phyloP scores from a whole-genome alignment of 2,113 vertebrate genomes.

The Carollia perspicillata region DNA sequence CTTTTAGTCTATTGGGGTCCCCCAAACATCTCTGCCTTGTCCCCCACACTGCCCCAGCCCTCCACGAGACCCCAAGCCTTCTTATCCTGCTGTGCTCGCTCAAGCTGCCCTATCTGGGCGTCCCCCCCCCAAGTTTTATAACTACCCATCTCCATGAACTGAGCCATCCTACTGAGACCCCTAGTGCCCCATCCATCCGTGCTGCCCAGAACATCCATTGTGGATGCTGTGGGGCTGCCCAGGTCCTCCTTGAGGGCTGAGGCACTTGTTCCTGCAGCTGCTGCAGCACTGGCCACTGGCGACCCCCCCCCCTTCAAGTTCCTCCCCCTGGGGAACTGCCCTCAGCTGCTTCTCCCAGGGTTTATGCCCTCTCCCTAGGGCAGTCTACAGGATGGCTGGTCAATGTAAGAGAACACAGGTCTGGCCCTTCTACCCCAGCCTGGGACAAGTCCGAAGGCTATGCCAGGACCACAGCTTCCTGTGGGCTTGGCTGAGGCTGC shows the following conservation, averaged over 20 bases:
- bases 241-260: neutral
- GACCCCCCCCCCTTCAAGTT: neutral
- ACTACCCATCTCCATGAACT: neutral
- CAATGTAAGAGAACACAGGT: neutral
- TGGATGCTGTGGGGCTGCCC: neutral
- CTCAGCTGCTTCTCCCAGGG: neutral
- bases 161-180: neutral
- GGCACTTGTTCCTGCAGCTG: neutral
- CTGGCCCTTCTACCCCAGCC: neutral
- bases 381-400: neutral
- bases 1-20: neutral
- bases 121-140: neutral
- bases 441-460: neutral
- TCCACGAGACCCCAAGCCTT: neutral
- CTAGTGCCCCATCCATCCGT: accelerated
- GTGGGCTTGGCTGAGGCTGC: neutral
- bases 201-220: neutral
- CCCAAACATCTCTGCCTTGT: neutral
- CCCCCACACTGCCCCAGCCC: neutral
- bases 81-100: neutral
- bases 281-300: neutral
- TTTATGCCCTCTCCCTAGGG: neutral
- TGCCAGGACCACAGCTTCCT: neutral
- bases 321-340: neutral
- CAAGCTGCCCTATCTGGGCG: neutral